Evolutionary conservation across 2,888 invertebrate species (phyloP), one percentile per base, ranked within the genome.

Genomic region (Epistrophella euchroma): DNA sequence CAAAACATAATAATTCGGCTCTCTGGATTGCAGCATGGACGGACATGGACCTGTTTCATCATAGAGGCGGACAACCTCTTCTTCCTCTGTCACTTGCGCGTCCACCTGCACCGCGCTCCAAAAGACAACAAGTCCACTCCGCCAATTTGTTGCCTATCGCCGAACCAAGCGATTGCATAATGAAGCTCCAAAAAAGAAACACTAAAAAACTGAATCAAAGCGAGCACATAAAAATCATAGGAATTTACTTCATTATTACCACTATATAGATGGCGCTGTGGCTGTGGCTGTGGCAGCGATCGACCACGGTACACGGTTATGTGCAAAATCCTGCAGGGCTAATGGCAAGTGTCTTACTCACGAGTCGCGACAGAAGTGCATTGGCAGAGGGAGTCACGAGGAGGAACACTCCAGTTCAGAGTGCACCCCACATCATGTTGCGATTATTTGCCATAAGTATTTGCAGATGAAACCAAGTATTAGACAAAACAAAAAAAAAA

Each of bases 341-440:
- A 77, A 74, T 74, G 62, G 86, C 77, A 58, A 66, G 60, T 73
- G 71, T 60, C 80, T 75, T 47, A 62, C 64, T 75, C 55, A 72
- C 71, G 71, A 71, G 45, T 43, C 55, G 47, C 28, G 40, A 47
- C 43, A 19, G 11, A 9, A 32, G 40, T 28, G 17, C 37, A 35
- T 13, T 22, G 19, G 47, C 45, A 28, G 78, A 35, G 64, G 56
- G 22, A 68, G 52, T 37, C 37, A 32, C 66, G 58, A 47, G 40
- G 60, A 73, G 52, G 62, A 76, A 47, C 72, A 68, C 68, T 68
- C 47, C 81, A 77, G 86, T 86, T 86, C 86, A 86, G 77, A 86
- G 81, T 78, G 81, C 86, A 86, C 86, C 74, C 81, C 82, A 82
- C 82, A 86, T 78, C 82, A 75, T 73, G 74, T 62, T 78, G 86